Base-by-base conservation (phyloP, 2,113 vertebrate genomes). In the Pipra filicauda region DNA sequence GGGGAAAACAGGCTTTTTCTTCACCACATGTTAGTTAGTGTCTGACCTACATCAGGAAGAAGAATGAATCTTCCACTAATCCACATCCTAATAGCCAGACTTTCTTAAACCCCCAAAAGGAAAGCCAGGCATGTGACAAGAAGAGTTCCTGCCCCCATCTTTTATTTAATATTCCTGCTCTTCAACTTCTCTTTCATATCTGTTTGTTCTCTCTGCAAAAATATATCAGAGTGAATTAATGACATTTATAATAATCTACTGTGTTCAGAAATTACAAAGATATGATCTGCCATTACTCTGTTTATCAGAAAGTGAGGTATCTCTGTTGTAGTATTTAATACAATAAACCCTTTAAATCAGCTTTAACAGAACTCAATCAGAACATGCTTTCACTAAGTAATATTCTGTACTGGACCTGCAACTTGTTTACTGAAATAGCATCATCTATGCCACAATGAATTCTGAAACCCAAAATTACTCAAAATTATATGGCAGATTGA, bases 11-110 rank as follows among this genome's bases (percentile, higher is more conserved):
- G 59, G 37, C 35, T 93, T 71, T 95, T 92, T 76, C 85, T 88
- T 90, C 61, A 79, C 92, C 96, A 94, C 93, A 89, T 80, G 54
- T 71, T 95, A 84, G 58, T 91, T 92, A 66, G 48, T 88, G 77
- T 91, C 74, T 89, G 93, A 88, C 91, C 88, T 93, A 81, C 67
- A 97, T 96, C 86, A 83, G 77, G 79, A 95, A 85, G 95, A 91
- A 97, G 97, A 96, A 91, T 78, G 95, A 97, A 97, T 87, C 97
- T 95, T 83, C 94, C 80, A 65, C 96, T 98, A 98, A 98, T 98
- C 98, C 76, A 97, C 74, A 98, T 82, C 97, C 96, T 98, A 98
- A 98, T 91, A 97, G 97, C 94, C 87, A 95, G 93, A 95, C 80
- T 96, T 97, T 88, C 84, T 97, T 97, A 96, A 97, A 97, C 81